Percentiles rank a stretch among this genome's conserved stretches.
These are phyloP conservation scores for Theristus sp. DNA, from an alignment of 2,888 invertebrate species.

Conservation along the genomic window DNA sequence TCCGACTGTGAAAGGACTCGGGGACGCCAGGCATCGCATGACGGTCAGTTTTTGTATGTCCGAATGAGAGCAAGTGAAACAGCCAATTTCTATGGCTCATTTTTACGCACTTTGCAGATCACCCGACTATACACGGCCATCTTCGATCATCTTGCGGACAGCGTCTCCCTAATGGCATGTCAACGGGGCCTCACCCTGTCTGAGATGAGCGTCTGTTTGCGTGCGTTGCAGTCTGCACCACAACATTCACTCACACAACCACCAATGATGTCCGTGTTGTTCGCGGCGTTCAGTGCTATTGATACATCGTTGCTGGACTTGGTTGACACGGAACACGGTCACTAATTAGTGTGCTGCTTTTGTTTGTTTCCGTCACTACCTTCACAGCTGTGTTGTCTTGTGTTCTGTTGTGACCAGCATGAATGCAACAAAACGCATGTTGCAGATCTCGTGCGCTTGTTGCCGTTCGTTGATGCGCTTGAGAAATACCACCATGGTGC, in stretches of 20 bases:
- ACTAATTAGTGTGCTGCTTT: too few species aligned
- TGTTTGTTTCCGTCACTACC: too few species aligned
- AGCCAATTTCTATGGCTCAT: neutral
- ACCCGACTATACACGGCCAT: neutral
- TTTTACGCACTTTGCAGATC: neutral
- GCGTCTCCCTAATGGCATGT: neutral
- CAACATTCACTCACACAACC: too few species aligned
- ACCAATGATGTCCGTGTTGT: too few species aligned
- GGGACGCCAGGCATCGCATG: neutral
- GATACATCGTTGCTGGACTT: neutral
- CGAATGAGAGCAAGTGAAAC: neutral
- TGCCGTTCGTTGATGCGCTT: too few species aligned
- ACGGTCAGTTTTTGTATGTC: neutral
- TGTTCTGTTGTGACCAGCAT: too few species aligned
- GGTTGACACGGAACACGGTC: neutral
- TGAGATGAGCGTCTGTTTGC: too few species aligned
- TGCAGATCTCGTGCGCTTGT: too few species aligned
- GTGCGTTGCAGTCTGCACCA: too few species aligned
- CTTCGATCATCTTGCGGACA: neutral
- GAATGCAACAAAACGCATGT: too few species aligned
- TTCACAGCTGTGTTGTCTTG: too few species aligned
- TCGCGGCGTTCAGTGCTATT: neutral
- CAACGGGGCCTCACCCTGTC: neutral
- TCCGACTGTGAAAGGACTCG: neutral
- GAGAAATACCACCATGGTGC: too few species aligned